Conservation (phyloP, 2,888 invertebrate species). For the Pollenia griseotomentosa region DNA sequence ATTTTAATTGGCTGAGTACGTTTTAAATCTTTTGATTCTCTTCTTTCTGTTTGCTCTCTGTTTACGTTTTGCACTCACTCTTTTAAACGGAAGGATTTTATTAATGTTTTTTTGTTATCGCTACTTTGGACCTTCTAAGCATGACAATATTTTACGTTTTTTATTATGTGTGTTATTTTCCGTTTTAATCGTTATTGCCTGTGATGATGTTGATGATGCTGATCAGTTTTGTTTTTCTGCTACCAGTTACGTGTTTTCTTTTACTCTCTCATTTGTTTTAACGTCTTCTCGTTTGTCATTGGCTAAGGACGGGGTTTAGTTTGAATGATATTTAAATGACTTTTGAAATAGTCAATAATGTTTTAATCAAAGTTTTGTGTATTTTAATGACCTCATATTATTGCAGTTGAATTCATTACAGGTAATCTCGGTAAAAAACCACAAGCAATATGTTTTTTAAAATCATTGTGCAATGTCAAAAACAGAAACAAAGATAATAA, state of each 20-base stretch:
- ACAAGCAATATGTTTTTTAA: too few species aligned
- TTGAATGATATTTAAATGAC: neutral
- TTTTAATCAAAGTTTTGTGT: too few species aligned
- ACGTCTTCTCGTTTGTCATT: conserved; percentile 51
- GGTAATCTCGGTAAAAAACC: too few species aligned
- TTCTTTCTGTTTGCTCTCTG: conserved; percentile 12
- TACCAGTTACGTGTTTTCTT: conserved; percentile 66
- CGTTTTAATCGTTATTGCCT: conserved; percentile 66
- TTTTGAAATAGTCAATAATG: neutral
- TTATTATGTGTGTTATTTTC: conserved; percentile 72
- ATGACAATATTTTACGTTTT: conserved; percentile 58
- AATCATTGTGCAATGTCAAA: too few species aligned
- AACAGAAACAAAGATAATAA: too few species aligned
- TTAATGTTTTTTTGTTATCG: conserved; percentile 7
- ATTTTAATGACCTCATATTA: too few species aligned
- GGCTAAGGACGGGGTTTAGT: conserved; percentile 12
- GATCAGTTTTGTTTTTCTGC: conserved; percentile 66
- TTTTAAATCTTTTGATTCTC: conserved; percentile 14
- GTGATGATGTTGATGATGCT: conserved; percentile 53
- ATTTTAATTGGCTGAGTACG: conserved; percentile 61
- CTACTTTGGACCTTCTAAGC: conserved; percentile 28
- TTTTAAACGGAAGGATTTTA: conserved; percentile 28
- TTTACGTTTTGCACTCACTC: conserved; percentile 4
- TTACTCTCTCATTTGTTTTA: conserved; percentile 61
- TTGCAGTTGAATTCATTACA: too few species aligned